These are phyloP conservation scores for Rattus rattus DNA, from an alignment of 2,113 vertebrate genomes.

Conservation along the genomic window DNA sequence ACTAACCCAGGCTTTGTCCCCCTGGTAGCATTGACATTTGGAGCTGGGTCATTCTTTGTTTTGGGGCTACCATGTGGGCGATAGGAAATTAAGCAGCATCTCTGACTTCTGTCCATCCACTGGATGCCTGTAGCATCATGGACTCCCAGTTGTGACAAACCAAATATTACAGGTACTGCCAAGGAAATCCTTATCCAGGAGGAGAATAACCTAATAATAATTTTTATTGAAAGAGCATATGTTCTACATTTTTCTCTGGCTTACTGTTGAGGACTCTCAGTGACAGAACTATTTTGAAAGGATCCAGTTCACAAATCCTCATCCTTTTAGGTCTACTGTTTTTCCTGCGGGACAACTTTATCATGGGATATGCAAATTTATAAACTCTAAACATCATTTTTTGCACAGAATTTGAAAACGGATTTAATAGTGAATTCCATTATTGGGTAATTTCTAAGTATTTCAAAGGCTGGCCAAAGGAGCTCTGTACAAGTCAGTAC, in stretches of 20 bases:
- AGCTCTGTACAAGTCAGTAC: neutral
- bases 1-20: conserved; percentile 39
- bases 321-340: conserved; percentile 51
- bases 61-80: neutral
- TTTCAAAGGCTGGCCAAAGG: conserved; percentile 21
- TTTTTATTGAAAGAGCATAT: conserved; percentile 57
- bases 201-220: conserved; percentile 49
- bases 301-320: conserved; percentile 60
- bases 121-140: neutral
- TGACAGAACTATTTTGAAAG: conserved; percentile 61
- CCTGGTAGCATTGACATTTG: conserved; percentile 7
- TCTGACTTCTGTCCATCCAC: neutral
- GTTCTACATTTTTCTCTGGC: conserved; percentile 51
- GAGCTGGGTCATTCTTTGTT: conserved; percentile 11
- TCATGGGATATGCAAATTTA: conserved; percentile 61
- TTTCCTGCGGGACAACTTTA: conserved; percentile 66
- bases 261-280: conserved; percentile 52
- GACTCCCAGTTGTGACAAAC: neutral
- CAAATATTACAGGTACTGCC: conserved; percentile 49
- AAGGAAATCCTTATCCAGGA: neutral
- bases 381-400: conserved; percentile 57
- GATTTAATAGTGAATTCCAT: conserved; percentile 46
- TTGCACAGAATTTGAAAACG: conserved; percentile 27
- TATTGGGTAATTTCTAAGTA: conserved; percentile 53
- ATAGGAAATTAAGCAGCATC: neutral